Conservation (phyloP, 2,113 vertebrate genomes). For the Nothoprocta pentlandii region DNA sequence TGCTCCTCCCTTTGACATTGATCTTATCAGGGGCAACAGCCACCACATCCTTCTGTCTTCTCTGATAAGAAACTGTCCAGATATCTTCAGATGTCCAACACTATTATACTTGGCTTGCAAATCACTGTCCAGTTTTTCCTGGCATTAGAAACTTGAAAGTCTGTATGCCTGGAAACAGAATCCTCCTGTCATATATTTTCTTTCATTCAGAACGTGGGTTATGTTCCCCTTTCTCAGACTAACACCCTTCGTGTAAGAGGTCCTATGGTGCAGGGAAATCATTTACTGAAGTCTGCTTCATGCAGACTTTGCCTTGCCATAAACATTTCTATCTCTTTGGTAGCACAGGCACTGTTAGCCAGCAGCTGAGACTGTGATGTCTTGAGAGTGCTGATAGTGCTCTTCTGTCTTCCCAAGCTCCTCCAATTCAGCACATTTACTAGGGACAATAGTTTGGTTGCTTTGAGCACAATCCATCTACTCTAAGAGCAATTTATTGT, state of each 20-base stretch:
- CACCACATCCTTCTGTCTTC: not conserved
- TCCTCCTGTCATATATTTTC: not conserved
- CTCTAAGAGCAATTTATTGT: not conserved
- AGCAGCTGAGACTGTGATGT: fast-evolving
- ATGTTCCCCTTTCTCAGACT: not conserved
- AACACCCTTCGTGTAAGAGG: not conserved
- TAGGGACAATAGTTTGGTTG: not conserved
- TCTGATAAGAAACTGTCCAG: not conserved
- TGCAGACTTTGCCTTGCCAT: not conserved
- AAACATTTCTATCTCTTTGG: not conserved
- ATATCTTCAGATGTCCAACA: not conserved
- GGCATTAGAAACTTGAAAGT: not conserved
- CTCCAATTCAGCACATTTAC: not conserved
- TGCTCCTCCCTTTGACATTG: not conserved
- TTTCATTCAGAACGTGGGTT: not conserved
- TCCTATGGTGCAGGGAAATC: not conserved
- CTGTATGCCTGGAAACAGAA: not conserved
- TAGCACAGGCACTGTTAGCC: not conserved
- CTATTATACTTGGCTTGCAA: not conserved
- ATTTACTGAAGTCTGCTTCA: not conserved
- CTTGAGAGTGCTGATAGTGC: not conserved
- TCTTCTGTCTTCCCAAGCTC: not conserved
- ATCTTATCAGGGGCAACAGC: not conserved
- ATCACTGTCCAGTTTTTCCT: not conserved
- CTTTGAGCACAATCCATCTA: not conserved